Evolutionary conservation across 2,797 vertebrate genomes (phyloP), one percentile per base, ranked within the genome.

Genomic region (Chaetophractus vellerosus): DNA sequence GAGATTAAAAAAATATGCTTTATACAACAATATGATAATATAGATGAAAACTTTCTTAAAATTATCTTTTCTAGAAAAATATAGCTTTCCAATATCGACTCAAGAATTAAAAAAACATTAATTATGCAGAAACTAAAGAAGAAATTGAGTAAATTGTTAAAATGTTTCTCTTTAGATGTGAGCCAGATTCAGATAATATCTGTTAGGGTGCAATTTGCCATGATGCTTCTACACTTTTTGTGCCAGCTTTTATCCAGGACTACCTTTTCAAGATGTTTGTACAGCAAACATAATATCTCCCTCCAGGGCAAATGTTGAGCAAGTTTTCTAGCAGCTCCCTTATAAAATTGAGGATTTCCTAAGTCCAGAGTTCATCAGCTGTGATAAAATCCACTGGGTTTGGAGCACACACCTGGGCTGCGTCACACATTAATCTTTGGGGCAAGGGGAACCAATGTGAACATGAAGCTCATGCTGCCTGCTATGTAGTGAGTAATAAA

Each of bases 21-120:
- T 63, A 31, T 41, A 52, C 0, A 48, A 19, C 18, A 26, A 71
- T 26, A 68, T 85, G 14, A 57, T 12, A 81, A 88, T 66, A 79
- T 33, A 94, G 84, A 74, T 81, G 36, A n/a, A 92, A 88, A 76
- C 24, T 23, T 82, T 87, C 19, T 78, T 63, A 59, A 92, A 92
- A 88, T 52, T 8, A 75, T n/a, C 10, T 66, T 76, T 78, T 66
- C 48, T 81, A 59, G 66, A 75, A 87, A 91, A 81, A 90, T 7
- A 21, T 38, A 50, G 9, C 38, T 68, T 87, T 80, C n/a, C 6
- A 64, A 57, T 59, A 80, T 38, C 50, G 24, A 86, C 38, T 66
- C 57, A 94, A 86, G 10, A 86, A 75, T 50, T 55, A 68, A 72
- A 59, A 59, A 86, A 68, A 23, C 21, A 87, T 7, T 18, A 71